Percentiles rank a stretch among this genome's conserved stretches.
These are phyloP conservation scores for Leptoclinus maculatus DNA, from an alignment of 2,797 vertebrate genomes.

Conservation along the genomic window DNA sequence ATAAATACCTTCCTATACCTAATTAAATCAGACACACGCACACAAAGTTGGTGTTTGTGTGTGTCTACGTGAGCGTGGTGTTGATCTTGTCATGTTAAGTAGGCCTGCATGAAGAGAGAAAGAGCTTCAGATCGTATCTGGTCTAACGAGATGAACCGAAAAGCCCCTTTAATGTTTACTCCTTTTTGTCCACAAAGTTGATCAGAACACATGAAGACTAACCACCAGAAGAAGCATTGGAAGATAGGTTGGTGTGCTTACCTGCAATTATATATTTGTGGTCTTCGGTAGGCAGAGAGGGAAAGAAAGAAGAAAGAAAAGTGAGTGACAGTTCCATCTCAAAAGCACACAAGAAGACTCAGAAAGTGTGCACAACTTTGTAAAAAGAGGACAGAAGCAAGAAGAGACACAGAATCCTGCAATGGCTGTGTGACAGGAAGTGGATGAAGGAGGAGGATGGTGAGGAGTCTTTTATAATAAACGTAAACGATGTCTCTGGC, in stretches of 20 bases:
- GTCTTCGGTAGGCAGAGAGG: conserved; percentile 77
- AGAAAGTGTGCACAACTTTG: conserved; percentile 9
- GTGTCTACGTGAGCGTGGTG: conserved; percentile 8
- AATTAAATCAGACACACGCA: conserved; percentile 13
- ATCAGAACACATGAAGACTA: background rate
- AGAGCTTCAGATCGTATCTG: background rate
- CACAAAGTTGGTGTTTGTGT: background rate
- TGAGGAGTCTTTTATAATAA: conserved; percentile 6
- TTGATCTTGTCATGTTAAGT: conserved; percentile 64
- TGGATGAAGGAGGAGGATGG: conserved; percentile 30
- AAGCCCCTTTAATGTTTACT: background rate
- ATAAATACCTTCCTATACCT: background rate
- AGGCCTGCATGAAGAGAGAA: conserved; percentile 24
- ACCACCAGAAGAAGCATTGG: background rate
- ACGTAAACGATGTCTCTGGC: conserved; percentile 6
- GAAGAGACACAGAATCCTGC: background rate
- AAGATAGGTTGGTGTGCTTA: conserved; percentile 67
- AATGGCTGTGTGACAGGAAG: conserved; percentile 34
- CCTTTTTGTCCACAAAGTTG: background rate
- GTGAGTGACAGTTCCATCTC: conserved; percentile 47
- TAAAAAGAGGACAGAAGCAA: conserved; percentile 2
- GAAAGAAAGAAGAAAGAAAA: conserved; percentile 30
- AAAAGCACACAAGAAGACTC: conserved; percentile 10
- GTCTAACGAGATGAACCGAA: conserved; percentile 1
- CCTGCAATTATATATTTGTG: conserved; percentile 85